Conservation (phyloP, 2,113 vertebrate genomes). For the Prunella fulvescens region DNA sequence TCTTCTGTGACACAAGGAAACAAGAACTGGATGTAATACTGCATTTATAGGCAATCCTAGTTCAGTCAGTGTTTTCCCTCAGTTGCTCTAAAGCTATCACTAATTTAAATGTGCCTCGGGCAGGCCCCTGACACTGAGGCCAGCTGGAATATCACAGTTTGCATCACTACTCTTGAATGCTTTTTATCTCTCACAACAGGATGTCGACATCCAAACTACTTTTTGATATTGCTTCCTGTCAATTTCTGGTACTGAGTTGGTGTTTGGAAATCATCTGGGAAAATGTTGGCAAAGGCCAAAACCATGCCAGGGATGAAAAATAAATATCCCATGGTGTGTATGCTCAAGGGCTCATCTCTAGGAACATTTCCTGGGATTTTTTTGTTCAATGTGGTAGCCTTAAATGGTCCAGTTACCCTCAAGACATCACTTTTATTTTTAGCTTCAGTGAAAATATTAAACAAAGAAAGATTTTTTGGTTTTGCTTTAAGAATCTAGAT, state of each 20-base stretch:
- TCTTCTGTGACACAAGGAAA: neutral
- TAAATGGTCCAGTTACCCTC: neutral
- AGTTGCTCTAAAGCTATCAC: neutral
- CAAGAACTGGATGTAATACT: neutral
- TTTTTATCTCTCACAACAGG: neutral
- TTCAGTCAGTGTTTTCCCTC: neutral
- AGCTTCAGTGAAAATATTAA: neutral
- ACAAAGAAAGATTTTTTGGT: neutral
- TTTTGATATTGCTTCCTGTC: neutral
- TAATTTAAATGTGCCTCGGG: neutral
- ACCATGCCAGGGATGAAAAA: neutral
- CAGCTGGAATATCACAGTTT: neutral
- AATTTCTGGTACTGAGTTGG: neutral
- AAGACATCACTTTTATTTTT: neutral
- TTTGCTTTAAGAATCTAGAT: neutral
- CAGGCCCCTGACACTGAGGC: neutral
- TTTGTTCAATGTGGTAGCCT: neutral
- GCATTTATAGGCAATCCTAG: neutral
- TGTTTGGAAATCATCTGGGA: neutral
- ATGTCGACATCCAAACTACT: neutral
- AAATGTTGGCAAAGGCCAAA: neutral
- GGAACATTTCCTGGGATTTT: neutral
- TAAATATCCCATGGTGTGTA: fast-evolving
- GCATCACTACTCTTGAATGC: neutral
- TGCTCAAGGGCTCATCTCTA: neutral